Evolutionary conservation across 2,888 invertebrate species (phyloP).

Genomic region (Campoplex nolae): DNA sequence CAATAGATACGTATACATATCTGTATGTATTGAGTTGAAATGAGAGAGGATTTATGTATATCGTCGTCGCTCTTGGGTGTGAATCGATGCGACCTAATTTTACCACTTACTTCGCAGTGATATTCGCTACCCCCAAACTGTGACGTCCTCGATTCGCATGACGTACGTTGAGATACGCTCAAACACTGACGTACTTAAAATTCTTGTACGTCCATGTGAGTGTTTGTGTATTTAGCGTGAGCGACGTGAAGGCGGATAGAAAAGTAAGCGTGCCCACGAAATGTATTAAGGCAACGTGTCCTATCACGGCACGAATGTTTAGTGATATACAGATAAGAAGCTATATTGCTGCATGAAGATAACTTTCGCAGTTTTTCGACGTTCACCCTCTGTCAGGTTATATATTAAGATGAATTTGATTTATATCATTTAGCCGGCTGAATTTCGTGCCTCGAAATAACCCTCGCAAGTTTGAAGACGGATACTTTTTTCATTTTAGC

Average conservation of each 20-base stretch:
- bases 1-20: neutral
- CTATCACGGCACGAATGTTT: constrained; percentile 43
- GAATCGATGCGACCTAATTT: constrained; percentile 66
- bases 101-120: constrained; percentile 38
- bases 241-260: constrained; percentile 2
- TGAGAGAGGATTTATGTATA: neutral
- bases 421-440: neutral
- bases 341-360: neutral
- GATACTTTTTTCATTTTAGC: neutral
- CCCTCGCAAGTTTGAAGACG: neutral
- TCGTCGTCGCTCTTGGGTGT: neutral
- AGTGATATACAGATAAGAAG: constrained; percentile 15
- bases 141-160: constrained; percentile 61
- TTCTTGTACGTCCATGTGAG: constrained; percentile 8
- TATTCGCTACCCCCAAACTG: constrained; percentile 41
- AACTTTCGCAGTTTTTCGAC: neutral
- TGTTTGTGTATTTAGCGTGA: constrained; percentile 10
- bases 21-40: neutral
- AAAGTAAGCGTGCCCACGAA: constrained; percentile 43
- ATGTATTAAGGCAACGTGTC: constrained; percentile 38
- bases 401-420: constrained; percentile 6
- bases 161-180: constrained; percentile 58
- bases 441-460: neutral
- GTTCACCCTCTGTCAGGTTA: neutral
- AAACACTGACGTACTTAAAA: constrained; percentile 35